Conservation (phyloP, 2,888 invertebrate genomes). For the Galerucella nymphaeae region DNA sequence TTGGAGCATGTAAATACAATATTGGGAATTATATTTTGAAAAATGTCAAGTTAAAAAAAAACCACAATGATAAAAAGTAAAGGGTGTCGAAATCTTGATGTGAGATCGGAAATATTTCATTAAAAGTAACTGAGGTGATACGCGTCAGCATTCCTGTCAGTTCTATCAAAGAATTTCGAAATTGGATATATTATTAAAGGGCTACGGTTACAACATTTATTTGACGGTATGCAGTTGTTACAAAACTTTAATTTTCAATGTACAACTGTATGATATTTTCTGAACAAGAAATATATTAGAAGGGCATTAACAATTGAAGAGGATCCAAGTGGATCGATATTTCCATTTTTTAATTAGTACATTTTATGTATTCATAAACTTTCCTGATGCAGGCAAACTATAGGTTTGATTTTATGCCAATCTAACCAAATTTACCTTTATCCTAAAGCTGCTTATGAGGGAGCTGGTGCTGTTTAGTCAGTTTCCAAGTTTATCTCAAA, state of each 20-base stretch:
- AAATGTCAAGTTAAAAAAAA: slow-evolving; percentile 17
- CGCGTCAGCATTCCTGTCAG: slow-evolving; percentile 24
- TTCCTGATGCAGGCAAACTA: no score
- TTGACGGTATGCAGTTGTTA: slow-evolving; percentile 5
- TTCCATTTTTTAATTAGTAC: no score
- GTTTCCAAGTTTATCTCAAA: no score
- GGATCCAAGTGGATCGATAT: no score
- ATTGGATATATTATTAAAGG: slow-evolving; percentile 13
- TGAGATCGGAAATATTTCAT: slow-evolving; percentile 48
- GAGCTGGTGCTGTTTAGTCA: no score
- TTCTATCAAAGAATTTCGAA: slow-evolving; percentile 4
- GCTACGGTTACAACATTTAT: slow-evolving; percentile 3
- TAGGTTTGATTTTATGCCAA: no score
- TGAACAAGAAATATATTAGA: no score
- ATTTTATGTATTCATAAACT: no score
- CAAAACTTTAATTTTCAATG: not conserved
- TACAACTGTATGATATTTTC: not conserved
- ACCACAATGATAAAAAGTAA: slow-evolving; percentile 26
- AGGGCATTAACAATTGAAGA: no score
- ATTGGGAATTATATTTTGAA: slow-evolving; percentile 32
- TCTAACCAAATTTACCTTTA: no score
- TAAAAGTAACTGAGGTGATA: slow-evolving; percentile 45
- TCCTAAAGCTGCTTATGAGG: no score
- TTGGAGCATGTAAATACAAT: slow-evolving; percentile 3
- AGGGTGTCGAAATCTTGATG: slow-evolving; percentile 45